phyloP scores from a whole-genome alignment of 2,113 vertebrate species.

The Tapirus terrestris region DNA sequence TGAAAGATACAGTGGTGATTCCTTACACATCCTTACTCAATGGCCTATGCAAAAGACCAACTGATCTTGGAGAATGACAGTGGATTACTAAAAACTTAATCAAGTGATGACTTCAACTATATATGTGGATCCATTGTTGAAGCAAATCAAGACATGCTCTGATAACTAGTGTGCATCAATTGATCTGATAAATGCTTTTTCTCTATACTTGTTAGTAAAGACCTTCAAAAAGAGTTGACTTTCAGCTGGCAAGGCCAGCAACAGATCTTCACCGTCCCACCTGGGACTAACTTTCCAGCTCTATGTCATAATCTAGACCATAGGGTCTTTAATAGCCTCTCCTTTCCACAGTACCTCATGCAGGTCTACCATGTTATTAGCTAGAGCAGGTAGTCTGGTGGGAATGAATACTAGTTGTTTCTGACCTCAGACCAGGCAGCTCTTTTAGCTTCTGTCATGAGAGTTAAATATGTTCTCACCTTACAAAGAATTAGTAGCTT shows the following conservation, averaged over 20 bases:
- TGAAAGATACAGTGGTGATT: background rate
- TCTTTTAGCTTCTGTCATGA: background rate
- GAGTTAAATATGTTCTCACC: background rate
- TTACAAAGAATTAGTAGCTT: background rate
- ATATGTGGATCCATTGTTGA: background rate
- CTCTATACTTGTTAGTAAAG: background rate
- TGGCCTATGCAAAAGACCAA: background rate
- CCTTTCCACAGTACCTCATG: background rate
- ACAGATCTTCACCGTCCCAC: background rate
- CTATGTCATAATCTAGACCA: background rate
- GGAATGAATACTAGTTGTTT: background rate
- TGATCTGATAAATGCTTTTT: background rate
- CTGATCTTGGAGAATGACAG: background rate
- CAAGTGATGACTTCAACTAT: background rate
- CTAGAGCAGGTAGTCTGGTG: background rate
- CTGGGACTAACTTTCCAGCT: background rate
- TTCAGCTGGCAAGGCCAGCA: background rate
- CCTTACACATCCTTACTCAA: background rate
- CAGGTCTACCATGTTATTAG: background rate
- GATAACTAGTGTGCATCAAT: background rate
- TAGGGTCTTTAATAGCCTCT: background rate
- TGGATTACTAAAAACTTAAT: background rate
- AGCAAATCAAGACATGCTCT: background rate
- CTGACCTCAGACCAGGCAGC: background rate
- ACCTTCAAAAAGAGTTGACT: background rate